Base-by-base conservation (phyloP, 2,888 invertebrate species). In the Mystacides longicornis region DNA sequence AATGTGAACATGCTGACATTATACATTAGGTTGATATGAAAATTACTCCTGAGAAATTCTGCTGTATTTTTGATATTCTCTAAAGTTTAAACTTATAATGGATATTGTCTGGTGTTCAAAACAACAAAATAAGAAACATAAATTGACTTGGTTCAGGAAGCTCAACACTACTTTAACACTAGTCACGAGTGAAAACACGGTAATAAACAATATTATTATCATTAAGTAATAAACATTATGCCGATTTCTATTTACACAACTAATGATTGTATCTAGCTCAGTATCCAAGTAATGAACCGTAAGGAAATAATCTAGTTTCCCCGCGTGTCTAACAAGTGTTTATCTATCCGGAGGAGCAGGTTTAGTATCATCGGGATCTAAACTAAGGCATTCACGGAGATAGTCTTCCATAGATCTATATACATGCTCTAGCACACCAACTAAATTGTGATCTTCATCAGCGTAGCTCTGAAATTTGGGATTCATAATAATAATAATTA, bases 391-490 rank as follows among this genome's bases (percentile, higher is more conserved):
- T 80, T 91, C 87, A 71, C 87, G 82, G 71, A 94, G 85, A 77
- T 86, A 94, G 75, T 92, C 87, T 77, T 93, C 93, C 91, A 94
- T 92, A 65, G 92, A 92, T 67, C 87, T 83, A 75, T 93, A 93
- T 64, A 93, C 86, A 77, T 95, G 94, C 70, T 91, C 90, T 66
- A 90, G 82, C 61, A 92, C 93, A 56, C 92, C 92, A 64, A 79
- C 77, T 60, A 94, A 75, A 64, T 87, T 83, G 73, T 94, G 93
- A 60, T 90, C 91, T 75, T 93, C 92, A 71, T 94, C 92, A 51
- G 93, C 91, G 71, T 95, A 95, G 63, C 91, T 88, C 93, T 94
- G 78, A 19, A 77, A 76, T 37, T 7, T n/a, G n/a, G n/a, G n/a
- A n/a, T n/a, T n/a, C n/a, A n/a, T n/a, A n/a, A n/a, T n/a, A n/a